phyloP scores from a whole-genome alignment of 2,797 vertebrate genomes.

The Pygocentrus nattereri region DNA sequence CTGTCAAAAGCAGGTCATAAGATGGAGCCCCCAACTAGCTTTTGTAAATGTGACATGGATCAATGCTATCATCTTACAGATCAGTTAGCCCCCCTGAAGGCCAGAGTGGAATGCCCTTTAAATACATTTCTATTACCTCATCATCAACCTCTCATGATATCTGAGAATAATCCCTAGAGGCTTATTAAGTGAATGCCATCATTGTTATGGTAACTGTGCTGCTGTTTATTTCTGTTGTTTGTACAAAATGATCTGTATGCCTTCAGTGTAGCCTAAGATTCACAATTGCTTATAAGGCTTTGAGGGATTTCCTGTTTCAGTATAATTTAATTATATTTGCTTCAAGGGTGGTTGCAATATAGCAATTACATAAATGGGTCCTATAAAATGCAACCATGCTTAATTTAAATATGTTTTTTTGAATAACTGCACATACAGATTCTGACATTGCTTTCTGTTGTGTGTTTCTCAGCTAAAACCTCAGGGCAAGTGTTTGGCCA shows the following conservation, averaged over 20 bases:
- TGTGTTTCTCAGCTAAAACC: slow-evolving; percentile 81
- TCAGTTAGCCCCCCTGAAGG: slow-evolving; percentile 54
- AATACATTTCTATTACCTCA: slow-evolving; percentile 34
- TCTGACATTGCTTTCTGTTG: not conserved
- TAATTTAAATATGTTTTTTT: not conserved
- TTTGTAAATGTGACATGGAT: slow-evolving; percentile 72
- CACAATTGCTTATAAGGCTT: not conserved
- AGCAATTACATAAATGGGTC: not conserved
- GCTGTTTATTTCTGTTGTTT: not conserved
- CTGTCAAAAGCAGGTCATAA: slow-evolving; percentile 70
- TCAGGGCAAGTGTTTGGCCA: slow-evolving; percentile 94
- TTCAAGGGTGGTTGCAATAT: not conserved
- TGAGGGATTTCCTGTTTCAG: not conserved
- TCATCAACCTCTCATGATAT: slow-evolving; percentile 30
- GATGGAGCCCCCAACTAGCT: slow-evolving; percentile 61
- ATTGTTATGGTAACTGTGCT: slow-evolving; percentile 19
- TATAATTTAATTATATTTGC: not conserved
- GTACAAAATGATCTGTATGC: not conserved
- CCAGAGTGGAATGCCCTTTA: slow-evolving; percentile 24
- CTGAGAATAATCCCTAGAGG: slow-evolving; percentile 21
- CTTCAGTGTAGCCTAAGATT: not conserved
- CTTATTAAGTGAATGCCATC: slow-evolving; percentile 38
- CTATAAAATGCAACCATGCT: not conserved
- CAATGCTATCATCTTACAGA: slow-evolving; percentile 67
- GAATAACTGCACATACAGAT: not conserved